Evolutionary conservation across 64 coral and sea anemone species (phyloP).

Genomic region (Dendronephthya gigantea): DNA sequence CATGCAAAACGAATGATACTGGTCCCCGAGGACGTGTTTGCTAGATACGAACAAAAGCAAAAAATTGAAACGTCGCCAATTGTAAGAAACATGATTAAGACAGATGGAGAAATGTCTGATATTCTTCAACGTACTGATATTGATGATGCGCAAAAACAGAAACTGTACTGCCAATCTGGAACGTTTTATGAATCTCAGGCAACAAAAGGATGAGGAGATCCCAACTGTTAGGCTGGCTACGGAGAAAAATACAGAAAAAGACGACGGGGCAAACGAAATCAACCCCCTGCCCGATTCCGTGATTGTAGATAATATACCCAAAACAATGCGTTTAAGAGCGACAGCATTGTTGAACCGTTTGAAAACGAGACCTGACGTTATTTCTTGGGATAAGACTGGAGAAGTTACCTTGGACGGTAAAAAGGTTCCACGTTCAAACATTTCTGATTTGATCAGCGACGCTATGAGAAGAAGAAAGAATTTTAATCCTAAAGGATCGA

Average conservation of each 20-base stretch:
- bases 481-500: background rate
- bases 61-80: background rate
- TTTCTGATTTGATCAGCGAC: background rate
- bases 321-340: background rate
- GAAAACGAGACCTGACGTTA: background rate
- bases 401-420: background rate
- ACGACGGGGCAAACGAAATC: background rate
- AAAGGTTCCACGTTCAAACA: background rate
- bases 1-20: too few species aligned
- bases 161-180: background rate
- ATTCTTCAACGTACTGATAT: background rate
- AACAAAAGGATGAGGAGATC: background rate
- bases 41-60: constrained; percentile 25
- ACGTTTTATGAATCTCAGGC: background rate
- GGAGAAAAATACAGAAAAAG: background rate
- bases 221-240: background rate
- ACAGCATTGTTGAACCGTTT: background rate
- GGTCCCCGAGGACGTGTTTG: too few species aligned
- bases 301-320: background rate
- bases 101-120: too few species aligned
- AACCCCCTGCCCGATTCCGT: background rate
- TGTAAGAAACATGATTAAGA: too few species aligned
- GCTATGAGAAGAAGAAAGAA: background rate
- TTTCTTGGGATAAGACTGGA: background rate
- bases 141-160: background rate